phyloP scores from a whole-genome alignment of 2,113 vertebrate species.

The Cyprinodon tularosa region DNA sequence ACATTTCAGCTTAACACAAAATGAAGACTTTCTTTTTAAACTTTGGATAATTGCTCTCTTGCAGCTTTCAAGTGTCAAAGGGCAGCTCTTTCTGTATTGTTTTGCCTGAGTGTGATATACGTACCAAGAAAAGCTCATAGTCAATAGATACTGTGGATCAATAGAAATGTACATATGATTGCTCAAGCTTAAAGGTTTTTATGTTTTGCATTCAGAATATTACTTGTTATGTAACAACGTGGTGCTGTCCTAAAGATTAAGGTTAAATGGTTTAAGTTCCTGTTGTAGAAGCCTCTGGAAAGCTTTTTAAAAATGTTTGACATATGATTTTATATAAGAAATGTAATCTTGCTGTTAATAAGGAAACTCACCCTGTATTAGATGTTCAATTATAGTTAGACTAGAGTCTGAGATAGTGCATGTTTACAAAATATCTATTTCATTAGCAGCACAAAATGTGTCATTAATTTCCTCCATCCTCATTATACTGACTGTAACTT shows the following conservation, averaged over 20 bases:
- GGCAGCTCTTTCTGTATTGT: background rate
- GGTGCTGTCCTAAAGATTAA: background rate
- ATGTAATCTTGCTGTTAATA: background rate
- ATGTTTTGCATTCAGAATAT: background rate
- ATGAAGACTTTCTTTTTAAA: background rate
- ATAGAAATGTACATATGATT: background rate
- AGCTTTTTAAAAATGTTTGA: background rate
- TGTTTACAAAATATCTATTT: background rate
- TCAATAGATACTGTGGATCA: background rate
- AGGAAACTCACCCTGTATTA: background rate
- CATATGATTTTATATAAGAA: background rate
- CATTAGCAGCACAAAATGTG: background rate
- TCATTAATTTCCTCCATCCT: background rate
- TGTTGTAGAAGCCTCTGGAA: background rate
- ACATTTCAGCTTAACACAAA: background rate
- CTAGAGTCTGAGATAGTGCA: background rate
- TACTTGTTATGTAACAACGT: background rate
- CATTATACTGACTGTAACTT: background rate
- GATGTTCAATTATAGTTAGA: background rate
- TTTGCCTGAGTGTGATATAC: background rate
- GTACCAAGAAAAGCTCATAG: background rate
- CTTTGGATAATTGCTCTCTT: background rate
- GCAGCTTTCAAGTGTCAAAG: background rate
- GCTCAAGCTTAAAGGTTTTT: background rate
- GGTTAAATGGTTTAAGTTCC: background rate